These are phyloP conservation scores for Bombus ignitus DNA, from an alignment of 1,140 invertebrate genomes.

Conservation along the genomic window DNA sequence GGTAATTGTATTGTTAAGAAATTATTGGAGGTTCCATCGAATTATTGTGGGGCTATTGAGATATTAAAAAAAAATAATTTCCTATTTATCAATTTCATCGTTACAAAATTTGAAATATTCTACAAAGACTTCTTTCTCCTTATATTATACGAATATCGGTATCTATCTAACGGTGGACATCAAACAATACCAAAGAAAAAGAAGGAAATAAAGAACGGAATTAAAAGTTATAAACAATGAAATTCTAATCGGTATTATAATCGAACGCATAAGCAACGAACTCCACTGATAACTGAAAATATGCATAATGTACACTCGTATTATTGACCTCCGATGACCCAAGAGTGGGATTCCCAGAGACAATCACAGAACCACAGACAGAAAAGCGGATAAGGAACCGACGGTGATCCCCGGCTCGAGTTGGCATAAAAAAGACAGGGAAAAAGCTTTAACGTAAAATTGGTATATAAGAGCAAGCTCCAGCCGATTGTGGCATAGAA, in stretches of 20 bases:
- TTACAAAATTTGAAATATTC: too few species aligned
- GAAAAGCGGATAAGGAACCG: slow-evolving; percentile 15
- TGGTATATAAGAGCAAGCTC: slow-evolving; percentile 10
- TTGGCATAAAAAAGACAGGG: background rate
- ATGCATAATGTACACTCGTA: background rate
- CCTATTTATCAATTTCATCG: too few species aligned
- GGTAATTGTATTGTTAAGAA: too few species aligned
- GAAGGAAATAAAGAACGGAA: fast-evolving
- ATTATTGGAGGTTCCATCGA: too few species aligned
- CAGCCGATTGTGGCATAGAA: background rate
- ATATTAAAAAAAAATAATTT: too few species aligned
- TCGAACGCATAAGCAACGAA: background rate
- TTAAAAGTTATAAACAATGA: background rate
- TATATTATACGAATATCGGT: too few species aligned
- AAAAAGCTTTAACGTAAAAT: background rate
- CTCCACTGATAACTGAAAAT: background rate
- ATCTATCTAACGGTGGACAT: too few species aligned
- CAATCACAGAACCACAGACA: background rate
- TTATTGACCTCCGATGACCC: background rate
- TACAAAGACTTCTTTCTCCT: too few species aligned
- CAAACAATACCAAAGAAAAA: too few species aligned
- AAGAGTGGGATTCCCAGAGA: background rate
- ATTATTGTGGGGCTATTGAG: too few species aligned
- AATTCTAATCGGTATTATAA: background rate
- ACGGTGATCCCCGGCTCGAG: background rate